These are phyloP conservation scores for Antigone vipio DNA, from an alignment of 2,113 vertebrate species.

Conservation along the genomic window DNA sequence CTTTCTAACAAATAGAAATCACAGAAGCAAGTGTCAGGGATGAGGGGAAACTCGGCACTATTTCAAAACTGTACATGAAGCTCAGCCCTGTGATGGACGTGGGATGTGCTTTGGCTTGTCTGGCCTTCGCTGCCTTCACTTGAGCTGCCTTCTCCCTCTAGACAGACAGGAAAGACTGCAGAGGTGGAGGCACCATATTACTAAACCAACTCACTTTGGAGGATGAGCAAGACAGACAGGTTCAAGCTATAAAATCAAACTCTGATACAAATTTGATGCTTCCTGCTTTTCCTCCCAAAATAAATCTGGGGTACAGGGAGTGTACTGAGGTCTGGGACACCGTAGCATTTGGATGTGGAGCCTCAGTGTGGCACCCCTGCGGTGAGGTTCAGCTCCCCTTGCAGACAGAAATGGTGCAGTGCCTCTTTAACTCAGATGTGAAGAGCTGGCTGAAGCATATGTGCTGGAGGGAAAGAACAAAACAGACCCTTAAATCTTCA, in stretches of 20 bases:
- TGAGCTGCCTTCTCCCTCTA: not conserved
- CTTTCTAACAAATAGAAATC: not conserved
- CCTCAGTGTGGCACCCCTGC: accelerated
- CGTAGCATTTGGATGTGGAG: not conserved
- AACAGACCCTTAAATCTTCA: slow-evolving; percentile 57
- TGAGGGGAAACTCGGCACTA: not conserved
- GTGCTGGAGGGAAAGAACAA: slow-evolving; percentile 29
- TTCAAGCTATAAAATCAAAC: not conserved
- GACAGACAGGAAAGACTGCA: not conserved
- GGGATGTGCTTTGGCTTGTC: not conserved
- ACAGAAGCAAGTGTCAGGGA: not conserved
- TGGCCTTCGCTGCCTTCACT: not conserved
- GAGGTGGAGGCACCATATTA: not conserved
- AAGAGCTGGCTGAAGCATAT: not conserved
- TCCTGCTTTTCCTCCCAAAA: not conserved
- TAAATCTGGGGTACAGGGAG: not conserved
- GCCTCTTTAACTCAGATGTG: slow-evolving; percentile 28
- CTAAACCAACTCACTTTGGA: not conserved
- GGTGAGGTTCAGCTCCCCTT: not conserved
- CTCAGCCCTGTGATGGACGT: not conserved
- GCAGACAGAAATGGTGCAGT: not conserved
- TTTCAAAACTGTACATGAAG: not conserved
- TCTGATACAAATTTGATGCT: not conserved
- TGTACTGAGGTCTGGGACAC: not conserved
- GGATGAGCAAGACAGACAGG: not conserved